These are phyloP conservation scores for Troides aeacus DNA, from an alignment of 2,888 invertebrate genomes.

Conservation along the genomic window DNA sequence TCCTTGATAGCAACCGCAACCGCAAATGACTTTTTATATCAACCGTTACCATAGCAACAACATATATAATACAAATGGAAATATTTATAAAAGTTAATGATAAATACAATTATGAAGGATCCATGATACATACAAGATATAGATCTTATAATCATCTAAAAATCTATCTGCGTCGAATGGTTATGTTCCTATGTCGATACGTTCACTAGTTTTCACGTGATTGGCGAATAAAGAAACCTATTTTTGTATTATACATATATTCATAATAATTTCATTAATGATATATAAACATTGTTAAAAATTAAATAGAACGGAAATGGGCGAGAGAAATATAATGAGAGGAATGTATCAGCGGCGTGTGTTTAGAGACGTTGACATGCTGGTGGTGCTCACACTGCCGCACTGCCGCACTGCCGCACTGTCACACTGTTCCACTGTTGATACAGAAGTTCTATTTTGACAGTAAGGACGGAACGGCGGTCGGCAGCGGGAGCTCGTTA, in stretches of 20 bases:
- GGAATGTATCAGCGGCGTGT: neutral
- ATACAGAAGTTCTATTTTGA: constrained; percentile 63
- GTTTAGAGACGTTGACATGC: neutral
- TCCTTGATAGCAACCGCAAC: too few relatives aligned
- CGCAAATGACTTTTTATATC: too few relatives aligned
- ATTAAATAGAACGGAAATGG: neutral
- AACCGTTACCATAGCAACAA: too few relatives aligned
- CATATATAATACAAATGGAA: too few relatives aligned
- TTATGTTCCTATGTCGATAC: too few relatives aligned
- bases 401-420: constrained; percentile 32
- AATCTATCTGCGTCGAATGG: too few relatives aligned
- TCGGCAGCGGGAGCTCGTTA: constrained; percentile 65
- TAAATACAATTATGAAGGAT: too few relatives aligned
- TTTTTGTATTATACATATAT: neutral
- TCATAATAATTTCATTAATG: neutral
- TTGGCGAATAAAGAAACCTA: too few relatives aligned
- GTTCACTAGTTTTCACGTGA: too few relatives aligned
- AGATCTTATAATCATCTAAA: too few relatives aligned
- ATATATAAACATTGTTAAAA: neutral
- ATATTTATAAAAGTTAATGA: too few relatives aligned
- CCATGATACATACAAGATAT: too few relatives aligned
- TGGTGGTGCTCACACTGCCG: constrained; percentile 38
- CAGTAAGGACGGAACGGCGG: constrained; percentile 54
- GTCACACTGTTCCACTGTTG: constrained; percentile 42
- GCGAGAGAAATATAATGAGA: neutral